Base-by-base conservation (phyloP, 1,140 invertebrate species). In the Gonatopus flavifemur region DNA sequence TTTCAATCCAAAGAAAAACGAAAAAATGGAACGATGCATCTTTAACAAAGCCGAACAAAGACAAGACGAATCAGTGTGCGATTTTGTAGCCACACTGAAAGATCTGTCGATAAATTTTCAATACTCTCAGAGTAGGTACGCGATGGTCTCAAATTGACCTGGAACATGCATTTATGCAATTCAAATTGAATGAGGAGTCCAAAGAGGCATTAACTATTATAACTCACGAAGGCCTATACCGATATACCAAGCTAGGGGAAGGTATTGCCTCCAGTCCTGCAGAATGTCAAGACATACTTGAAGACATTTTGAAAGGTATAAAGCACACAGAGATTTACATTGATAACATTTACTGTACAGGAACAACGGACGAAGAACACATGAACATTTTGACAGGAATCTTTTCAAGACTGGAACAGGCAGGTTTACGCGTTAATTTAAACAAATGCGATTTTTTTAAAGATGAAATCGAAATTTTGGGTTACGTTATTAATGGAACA, bases 21-120 rank as follows among this genome's bases (percentile, higher is more conserved):
- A 49, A 18, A 22, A 31, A 9, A 49, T 52, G 40, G 28, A 49
- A 35, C n/a, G 55, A 2, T 52, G 46, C 20, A 49, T 5, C 1
- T 52, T 53, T 24, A 24, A 53, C 22, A 19, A 37, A 40, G 28
- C 45, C 2, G 19, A 16, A 16, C 55, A 57, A 54, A 18, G 19
- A 3, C 19, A 25, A 9, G 44, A 33, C 1, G 55, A 57, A 7
- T 35, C 40, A 2, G 43, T 57, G 2, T 24, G 40, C 0, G 44
- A 57, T 19, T 57, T 49, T 31, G 46, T 37, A 22, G 55, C 49
- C 7, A 30, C 24, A 30, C 25, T 57, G 24, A 19, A 35, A 30
- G 30, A 40, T 22, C 25, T 57, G n/a, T 30, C 49, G 18, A 8
- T 48, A 44, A 53, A 20, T 57, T 52, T 32, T 12, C 7, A 3